Base-by-base conservation (phyloP, 2,797 vertebrate species). In the Parotocinclus haroldoi region DNA sequence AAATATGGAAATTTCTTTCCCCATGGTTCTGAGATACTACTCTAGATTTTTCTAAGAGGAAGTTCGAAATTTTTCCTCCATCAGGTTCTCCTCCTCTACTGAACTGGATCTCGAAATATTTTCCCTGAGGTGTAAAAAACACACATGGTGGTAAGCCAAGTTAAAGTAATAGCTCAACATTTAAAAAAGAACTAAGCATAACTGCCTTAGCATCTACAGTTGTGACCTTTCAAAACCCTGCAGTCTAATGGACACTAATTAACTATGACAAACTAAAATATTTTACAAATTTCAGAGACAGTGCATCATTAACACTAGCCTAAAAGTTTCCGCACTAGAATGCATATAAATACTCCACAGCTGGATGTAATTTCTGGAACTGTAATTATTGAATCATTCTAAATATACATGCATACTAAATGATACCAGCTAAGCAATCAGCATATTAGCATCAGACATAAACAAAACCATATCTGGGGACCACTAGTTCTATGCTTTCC, bases 71-170 rank as follows among this genome's bases (percentile, higher is more conserved):
- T 48, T 88, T 91, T 1, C 92, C 92, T n/a, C 91, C 92, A 7
- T 93, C 91, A 0, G 92, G 91, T 62, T 92, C 91, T 54, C 92
- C 91, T 0, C 92, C 92, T 0, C 89, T 85, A 58, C 91, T 90
- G 79, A 93, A 93, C 87, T 93, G 92, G 80, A 93, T 93, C 83
- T 93, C 92, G 77, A 93, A 92, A 76, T 93, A 93, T 69, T 93
- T 93, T n/a, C 92, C 92, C 92, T 93, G 80, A 37, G 0, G 37
- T 55, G 11, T 4, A 14, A 49, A 69, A 42, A 9, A 56, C 37
- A 65, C 10, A 64, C 10, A 16, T 7, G 1, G 11, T 38, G 13
- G 8, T 54, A 48, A 16, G 8, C 5, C 27, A 27, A 27, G 27
- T 44, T 16, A 51, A 46, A 12, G 12, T 50, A 46, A 42, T 3